Conservation (phyloP, 1,140 invertebrate genomes). For the Eupristina koningsbergeri region DNA sequence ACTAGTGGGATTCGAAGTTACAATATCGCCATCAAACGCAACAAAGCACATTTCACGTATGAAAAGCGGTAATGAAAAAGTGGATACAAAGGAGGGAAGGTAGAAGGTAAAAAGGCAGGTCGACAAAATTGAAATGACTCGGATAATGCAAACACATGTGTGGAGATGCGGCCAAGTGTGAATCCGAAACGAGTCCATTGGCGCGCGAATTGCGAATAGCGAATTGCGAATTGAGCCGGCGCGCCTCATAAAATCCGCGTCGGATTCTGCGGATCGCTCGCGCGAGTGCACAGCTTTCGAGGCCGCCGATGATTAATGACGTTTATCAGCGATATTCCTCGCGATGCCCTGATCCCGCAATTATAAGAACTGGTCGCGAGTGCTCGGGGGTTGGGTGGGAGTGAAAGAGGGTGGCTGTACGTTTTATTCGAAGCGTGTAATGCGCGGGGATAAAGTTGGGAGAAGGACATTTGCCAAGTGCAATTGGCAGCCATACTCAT, state of each 20-base stretch:
- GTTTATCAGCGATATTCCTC: slow-evolving; percentile 27
- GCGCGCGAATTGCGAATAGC: not conserved
- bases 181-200: slow-evolving; percentile 35
- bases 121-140: not conserved
- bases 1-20: no score
- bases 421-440: slow-evolving; percentile 11
- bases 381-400: not conserved
- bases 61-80: not conserved
- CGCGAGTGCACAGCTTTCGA: not conserved
- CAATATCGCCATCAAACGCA: no score
- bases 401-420: not conserved
- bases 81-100: not conserved
- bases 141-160: not conserved
- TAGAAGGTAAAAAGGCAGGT: not conserved
- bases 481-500: slow-evolving; percentile 41
- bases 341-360: not conserved
- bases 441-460: not conserved
- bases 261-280: not conserved
- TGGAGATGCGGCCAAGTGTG: not conserved
- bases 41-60: no score
- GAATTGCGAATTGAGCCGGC: slow-evolving; percentile 12
- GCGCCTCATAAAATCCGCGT: slow-evolving; percentile 38
- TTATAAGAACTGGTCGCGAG: not conserved
- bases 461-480: slow-evolving; percentile 27
- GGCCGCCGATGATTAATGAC: slow-evolving; percentile 37